Conservation (phyloP, 2,888 invertebrate genomes). For the Palloptera scutellata region DNA sequence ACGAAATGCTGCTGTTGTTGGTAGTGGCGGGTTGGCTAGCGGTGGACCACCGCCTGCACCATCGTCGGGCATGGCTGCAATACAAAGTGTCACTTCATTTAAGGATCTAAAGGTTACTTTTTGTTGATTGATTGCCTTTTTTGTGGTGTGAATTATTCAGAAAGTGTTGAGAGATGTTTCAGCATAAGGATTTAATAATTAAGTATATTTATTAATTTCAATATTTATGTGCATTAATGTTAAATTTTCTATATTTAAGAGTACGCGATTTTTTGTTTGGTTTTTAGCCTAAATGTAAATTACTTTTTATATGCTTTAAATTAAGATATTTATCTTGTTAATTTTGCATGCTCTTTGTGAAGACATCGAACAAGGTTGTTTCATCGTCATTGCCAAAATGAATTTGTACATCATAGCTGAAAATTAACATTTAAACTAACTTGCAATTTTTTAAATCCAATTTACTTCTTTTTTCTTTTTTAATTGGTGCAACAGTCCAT, state of each 20-base stretch:
- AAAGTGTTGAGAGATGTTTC: too few relatives aligned
- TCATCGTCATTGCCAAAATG: conserved; percentile 11
- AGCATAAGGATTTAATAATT: too few relatives aligned
- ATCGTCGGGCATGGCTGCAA: conserved; percentile 50
- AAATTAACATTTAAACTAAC: not conserved
- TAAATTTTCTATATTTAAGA: not conserved
- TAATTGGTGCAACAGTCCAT: too few relatives aligned
- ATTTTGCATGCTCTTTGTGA: not conserved
- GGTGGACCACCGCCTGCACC: conserved; percentile 57
- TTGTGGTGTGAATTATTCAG: not conserved
- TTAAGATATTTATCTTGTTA: not conserved
- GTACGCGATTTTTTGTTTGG: not conserved
- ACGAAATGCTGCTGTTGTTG: conserved; percentile 30
- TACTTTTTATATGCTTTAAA: not conserved
- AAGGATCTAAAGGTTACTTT: not conserved
- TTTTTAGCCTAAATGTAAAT: not conserved
- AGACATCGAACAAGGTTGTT: conserved; percentile 18
- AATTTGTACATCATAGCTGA: conserved; percentile 17
- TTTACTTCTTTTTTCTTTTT: too few relatives aligned
- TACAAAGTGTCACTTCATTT: conserved; percentile 26
- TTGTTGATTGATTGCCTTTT: not conserved
- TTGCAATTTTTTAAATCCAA: too few relatives aligned
- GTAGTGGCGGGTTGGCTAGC: conserved; percentile 1
- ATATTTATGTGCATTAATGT: not conserved
- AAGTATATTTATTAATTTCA: too few relatives aligned